Evolutionary conservation across 2,113 vertebrate genomes (phyloP), one percentile per base, ranked within the genome.

Genomic region (Odocoileus virginianus): DNA sequence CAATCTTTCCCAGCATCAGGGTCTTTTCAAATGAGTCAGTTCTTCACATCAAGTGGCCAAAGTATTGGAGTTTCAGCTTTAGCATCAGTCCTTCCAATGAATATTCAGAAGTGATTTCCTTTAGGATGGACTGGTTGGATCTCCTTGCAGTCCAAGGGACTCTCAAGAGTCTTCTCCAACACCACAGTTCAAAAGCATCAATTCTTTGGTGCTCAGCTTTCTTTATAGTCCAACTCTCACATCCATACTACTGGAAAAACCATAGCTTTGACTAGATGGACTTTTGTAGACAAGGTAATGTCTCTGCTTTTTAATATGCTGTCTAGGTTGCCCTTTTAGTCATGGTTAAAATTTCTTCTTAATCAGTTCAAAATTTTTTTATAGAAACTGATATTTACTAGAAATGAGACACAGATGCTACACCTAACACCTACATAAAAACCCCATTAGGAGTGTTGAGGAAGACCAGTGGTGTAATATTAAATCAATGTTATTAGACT

Each of bases 401-500:
- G 50, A 81, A 90, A 74, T 11, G n/a, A 92, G 55, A 47, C 0
- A 13, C 7, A 27, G 33, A 33, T 64, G 15, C 11, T 78, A 30
- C 4, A 17, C 17, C 14, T 87, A 40, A 2, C 15, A 47, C 11
- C 4, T 17, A 19, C 12, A 43, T 2, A n/a, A 47, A n/a, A 47
- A 74, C 11, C 27, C n/a, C 3, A 1, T 45, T 30, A 43, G 10
- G 6, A 27, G 5, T 91, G 13, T 4, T 1, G 3, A 57, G 11
- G 16, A 25, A 4, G 15, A 58, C 21, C 8, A 1, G 3, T 7
- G 25, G 17, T 0, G 9, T 17, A 21, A 21, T 33, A 7, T 4
- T 50, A 54, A 7, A 30, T n/a, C 9, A 55, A 1, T 30, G 23
- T 8, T 2, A 7, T 23, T 23, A 83, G n/a, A 2, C n/a, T 74